Evolutionary conservation across 2,888 invertebrate genomes (phyloP), one percentile per base, ranked within the genome.

Genomic region (Tachystola acroxantha): DNA sequence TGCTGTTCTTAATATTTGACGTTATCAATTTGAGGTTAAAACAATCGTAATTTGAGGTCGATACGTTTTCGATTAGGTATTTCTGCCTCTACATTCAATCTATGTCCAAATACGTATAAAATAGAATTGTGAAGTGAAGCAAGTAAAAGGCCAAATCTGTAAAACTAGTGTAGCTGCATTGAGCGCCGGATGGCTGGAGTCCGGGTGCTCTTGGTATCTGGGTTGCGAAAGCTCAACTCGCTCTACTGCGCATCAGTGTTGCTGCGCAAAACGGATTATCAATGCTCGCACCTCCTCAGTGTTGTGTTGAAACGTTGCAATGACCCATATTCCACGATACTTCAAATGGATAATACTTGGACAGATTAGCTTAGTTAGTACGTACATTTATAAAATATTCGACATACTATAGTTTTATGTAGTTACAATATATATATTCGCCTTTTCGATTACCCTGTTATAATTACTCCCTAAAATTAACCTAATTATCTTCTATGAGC

Each of bases 191-290:
- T 11, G 27, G 14, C 14, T 32, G 20, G 19, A 19, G 11, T 10
- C 11, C 19, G 27, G 55, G 50, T 56, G 53, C 45, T 64, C 51
- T 61, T 54, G 58, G 57, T 57, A 53, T 45, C 52, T 56, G 41
- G 45, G 58, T 80, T 80, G 69, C 76, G 73, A 75, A 75, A 79
- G 69, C 54, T 53, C 52, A 52, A 56, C 50, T 42, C 73, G 77
- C 74, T 74, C 72, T 70, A 66, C 63, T 77, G 74, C 67, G 62
- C 72, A 72, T 71, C 64, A 58, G 65, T 67, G 65, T 70, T 73
- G 69, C 58, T 50, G 59, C 57, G 56, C 58, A 57, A 62, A 73
- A 65, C 55, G 53, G 58, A 71, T 73, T 74, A 69, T 65, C 65
- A 47, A 64, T 62, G 65, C 62, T 63, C 43, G 62, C 62, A 53